Base-by-base conservation (phyloP, 53 echinoderm and acorn worm genomes). In the Holothuria scabra region DNA sequence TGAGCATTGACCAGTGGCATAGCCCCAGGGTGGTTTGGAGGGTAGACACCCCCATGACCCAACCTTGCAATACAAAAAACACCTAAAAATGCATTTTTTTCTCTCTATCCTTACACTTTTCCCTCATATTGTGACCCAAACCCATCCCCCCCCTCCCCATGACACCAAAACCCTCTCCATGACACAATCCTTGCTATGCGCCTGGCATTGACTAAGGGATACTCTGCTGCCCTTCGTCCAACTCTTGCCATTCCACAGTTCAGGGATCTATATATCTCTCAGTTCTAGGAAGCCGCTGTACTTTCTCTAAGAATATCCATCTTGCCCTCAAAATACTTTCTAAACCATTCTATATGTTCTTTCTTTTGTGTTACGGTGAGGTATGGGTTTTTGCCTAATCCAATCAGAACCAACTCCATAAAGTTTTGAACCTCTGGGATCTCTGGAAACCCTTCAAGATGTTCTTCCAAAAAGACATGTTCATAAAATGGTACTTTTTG, bases 321-420 rank as follows among this genome's bases (percentile, higher is more conserved):
- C 56, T 94, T 91, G 67, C 88, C 71, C 56, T 87, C 79, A 87
- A 96, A 96, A 84, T 96, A 96, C n/a, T 90, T 46, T 66, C 84
- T 85, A 74, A 96, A 96, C 97, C 97, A 96, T 49, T 90, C 80
- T 25, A 96, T 86, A 64, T 96, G 94, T 29, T 96, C 92, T 37
- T 92, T 90, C 83, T 96, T 96, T 83, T 96, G 97, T 55, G 84
- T 75, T 46, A 94, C 97, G 18, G 94, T 96, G 28, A 96, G 84
- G 88, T 85, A 94, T 1, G 97, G 92, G 67, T 96, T 96, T 85
- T 92, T 90, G 79, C 89, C 69, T 22, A 96, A 86, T 11, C 94
- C 97, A 30, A 92, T 80, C 23, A 94, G 80, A 55, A 96, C 97
- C 46, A 96, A 86, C 59, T 96, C 97, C 93, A 96, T 96, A 86